Conservation (phyloP, 2,888 invertebrate genomes). For the Chrysopilus asiliformis region DNA sequence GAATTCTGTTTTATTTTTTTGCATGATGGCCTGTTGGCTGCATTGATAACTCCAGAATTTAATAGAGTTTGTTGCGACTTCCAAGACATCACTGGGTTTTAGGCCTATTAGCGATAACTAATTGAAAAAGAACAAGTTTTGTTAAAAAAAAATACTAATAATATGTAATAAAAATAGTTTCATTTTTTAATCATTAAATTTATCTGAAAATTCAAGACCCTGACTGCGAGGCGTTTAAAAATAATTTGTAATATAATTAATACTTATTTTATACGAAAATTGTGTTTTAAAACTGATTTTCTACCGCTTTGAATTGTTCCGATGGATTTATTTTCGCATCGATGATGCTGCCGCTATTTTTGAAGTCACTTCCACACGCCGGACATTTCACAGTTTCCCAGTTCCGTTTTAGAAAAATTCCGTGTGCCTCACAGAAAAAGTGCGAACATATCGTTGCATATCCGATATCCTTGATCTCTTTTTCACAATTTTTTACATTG, state of each 20-base stretch:
- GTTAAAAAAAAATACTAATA: no score
- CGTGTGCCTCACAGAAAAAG: slow-evolving; percentile 22
- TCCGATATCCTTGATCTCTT: slow-evolving; percentile 24
- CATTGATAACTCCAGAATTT: slow-evolving; percentile 37
- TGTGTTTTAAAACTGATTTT: no score
- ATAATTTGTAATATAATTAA: no score
- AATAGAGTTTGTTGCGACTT: slow-evolving; percentile 32
- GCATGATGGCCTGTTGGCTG: slow-evolving; percentile 16
- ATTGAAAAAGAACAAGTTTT: no score
- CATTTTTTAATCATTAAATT: no score
- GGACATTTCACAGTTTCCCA: slow-evolving; percentile 15
- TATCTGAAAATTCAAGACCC: no score
- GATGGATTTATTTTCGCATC: slow-evolving; percentile 32
- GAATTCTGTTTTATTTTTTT: slow-evolving; percentile 2
- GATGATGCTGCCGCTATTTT: slow-evolving; percentile 29
- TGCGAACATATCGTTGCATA: slow-evolving; percentile 29
- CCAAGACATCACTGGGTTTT: slow-evolving; percentile 32
- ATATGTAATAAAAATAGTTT: no score
- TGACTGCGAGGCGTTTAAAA: no score
- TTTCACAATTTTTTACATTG: slow-evolving; percentile 32
- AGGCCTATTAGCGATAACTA: slow-evolving; percentile 32
- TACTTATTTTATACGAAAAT: no score
- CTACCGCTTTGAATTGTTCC: slow-evolving; percentile 31
- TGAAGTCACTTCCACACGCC: slow-evolving; percentile 22
- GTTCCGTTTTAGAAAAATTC: slow-evolving; percentile 7